Evolutionary conservation across 2,113 vertebrate genomes (phyloP), one percentile per base, ranked within the genome.

Genomic region (Tetrao urogallus): DNA sequence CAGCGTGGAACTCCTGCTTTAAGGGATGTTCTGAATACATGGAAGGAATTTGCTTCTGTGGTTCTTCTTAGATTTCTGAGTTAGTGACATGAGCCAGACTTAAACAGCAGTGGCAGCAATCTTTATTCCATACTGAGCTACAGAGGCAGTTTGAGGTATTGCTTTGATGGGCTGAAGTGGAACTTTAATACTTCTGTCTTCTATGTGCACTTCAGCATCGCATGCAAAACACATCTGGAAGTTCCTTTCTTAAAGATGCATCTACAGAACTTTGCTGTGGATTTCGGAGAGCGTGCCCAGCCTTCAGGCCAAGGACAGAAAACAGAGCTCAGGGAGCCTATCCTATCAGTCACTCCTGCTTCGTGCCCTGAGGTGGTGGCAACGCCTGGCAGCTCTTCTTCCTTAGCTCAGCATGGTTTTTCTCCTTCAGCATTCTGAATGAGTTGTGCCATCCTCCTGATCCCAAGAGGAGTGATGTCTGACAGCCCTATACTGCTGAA

Each of bases 1-100:
- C 21, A 13, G 28, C 38, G 40, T 58, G 20, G n/a, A 84, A 47
- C 18, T 90, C 40, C 36, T 64, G 50, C 76, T 82, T 72, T 50
- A 10, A 6, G 75, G 82, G 67, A 63, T 5, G 38, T 57, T 61
- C 40, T 71, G 74, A 82, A 58, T 93, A 13, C 6, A 24, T 0
- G 61, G 94, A 86, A 90, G 54, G 61, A 89, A 82, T 93, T 90
- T 75, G 45, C 70, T 54, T 5, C 22, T 81, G 89, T 67, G 83
- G 65, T 80, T 92, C 73, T 77, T 8, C 50, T 63, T 21, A 5
- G 11, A 36, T 60, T 91, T 72, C 45, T n/a, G 65, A 45, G 38
- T 6, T 17, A 27, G 36, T 8, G 28, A 74, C 75, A 18, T 2
- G 45, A 86, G 64, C 69, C 60, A 74, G 50, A 20, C 40, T 40